Conservation (phyloP, 2,888 invertebrate species). For the Eudasyphora cyanicolor region DNA sequence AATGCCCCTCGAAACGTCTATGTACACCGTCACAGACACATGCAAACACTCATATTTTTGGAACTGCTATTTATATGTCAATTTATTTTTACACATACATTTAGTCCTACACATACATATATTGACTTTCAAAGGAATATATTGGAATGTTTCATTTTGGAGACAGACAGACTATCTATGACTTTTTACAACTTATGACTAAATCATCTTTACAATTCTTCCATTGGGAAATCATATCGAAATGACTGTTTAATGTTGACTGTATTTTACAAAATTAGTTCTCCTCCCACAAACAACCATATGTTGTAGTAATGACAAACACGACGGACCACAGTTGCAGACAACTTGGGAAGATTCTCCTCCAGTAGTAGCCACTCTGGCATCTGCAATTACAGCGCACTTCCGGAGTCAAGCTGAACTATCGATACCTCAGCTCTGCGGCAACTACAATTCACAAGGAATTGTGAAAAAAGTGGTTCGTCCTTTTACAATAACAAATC, state of each 20-base stretch:
- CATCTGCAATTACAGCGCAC: not conserved
- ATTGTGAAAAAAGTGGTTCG: constrained; percentile 21
- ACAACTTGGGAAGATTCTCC: too few species aligned
- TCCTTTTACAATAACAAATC: constrained; percentile 54
- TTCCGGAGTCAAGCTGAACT: not conserved
- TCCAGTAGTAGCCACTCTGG: too few species aligned
- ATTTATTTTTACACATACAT: constrained; percentile 41
- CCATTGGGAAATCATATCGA: constrained; percentile 75
- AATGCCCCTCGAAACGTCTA: not conserved
- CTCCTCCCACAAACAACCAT: not conserved
- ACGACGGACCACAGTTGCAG: not conserved
- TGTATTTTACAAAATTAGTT: constrained; percentile 72
- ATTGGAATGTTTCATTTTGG: not conserved
- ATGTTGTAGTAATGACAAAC: not conserved
- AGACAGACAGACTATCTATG: not conserved
- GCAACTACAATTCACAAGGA: not conserved
- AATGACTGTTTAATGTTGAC: constrained; percentile 79
- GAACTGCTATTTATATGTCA: constrained; percentile 52
- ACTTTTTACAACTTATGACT: not conserved
- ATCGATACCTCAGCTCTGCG: not conserved
- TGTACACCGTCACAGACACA: not conserved
- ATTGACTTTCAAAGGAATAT: constrained; percentile 23
- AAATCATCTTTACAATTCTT: constrained; percentile 64
- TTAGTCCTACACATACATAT: not conserved
- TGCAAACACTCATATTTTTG: constrained; percentile 24